Evolutionary conservation across 2,888 invertebrate genomes (phyloP), one percentile per base, ranked within the genome.

Genomic region (Nycteola revayana): DNA sequence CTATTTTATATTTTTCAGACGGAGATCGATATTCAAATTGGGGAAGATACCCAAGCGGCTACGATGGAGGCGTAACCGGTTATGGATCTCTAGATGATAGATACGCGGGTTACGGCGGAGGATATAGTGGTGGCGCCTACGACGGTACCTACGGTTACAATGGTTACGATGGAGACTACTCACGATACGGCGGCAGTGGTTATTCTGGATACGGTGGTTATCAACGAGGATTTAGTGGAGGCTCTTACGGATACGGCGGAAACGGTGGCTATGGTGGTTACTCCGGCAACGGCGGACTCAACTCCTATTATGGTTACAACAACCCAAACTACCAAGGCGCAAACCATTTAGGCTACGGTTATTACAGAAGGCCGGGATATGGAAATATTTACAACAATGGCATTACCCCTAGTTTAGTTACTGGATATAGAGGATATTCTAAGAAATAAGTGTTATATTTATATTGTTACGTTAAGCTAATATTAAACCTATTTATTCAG

Each of bases 291-390:
- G 91, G 91, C 20, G 91, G 91, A 10, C 64, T 91, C 0, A 78
- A 66, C 29, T 91, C 91, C 18, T 92, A 92, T 59, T 85, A 80
- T 26, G 92, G 92, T 4, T 91, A 92, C 65, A 90, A 86, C 64
- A 90, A 84, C 61, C 90, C 90, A 0, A 69, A 70, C 44, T 91
- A 91, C 54, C 75, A 75, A 62, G 90, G 90, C 3, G 81, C 78
- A 17, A 80, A 90, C 31, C 90, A 92, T 70, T 77, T 90, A 14
- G 92, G 92, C n/a, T 91, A 88, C 50, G 91, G 91, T 25, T 92
- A 92, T 58, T 89, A 90, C 37, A 80, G 71, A 39, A 72, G 69
- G 39, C 66, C 73, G 1, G 76, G 80, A 9, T 70, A 73, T 37
- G 79, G 87, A 1, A 83, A 68, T 38, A 84, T 88, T 41, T 88